Conservation (phyloP, 2,113 vertebrate genomes). For the Trachemys scripta region DNA sequence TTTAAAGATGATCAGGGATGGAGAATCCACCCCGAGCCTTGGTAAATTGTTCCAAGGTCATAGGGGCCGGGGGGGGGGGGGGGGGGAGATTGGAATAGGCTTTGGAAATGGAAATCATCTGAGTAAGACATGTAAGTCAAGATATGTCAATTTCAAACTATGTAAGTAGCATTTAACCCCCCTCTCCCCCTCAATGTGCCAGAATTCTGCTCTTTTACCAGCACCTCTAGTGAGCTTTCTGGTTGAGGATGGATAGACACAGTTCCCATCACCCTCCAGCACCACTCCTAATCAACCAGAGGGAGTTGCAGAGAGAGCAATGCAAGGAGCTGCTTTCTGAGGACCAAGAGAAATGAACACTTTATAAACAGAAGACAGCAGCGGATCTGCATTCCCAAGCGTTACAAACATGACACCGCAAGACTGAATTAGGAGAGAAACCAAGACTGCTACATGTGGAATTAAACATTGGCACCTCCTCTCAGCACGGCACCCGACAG, state of each 20-base stretch:
- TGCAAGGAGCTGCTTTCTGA: neutral
- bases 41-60: neutral
- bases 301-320: neutral
- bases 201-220: neutral
- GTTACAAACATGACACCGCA: neutral
- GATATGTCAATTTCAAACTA: neutral
- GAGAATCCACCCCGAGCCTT: neutral
- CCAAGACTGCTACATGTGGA: neutral
- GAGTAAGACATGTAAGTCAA: neutral
- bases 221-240: neutral
- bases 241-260: neutral
- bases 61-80: neutral
- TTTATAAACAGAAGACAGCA: slow-evolving; percentile 1
- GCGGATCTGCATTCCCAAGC: neutral
- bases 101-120: neutral
- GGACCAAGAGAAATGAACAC: neutral
- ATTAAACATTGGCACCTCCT: accelerated
- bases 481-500: neutral
- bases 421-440: neutral
- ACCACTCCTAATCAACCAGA: neutral
- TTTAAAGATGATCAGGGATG: neutral
- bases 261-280: neutral
- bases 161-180: neutral
- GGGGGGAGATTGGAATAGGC: neutral
- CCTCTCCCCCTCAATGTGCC: too few species aligned